These are phyloP conservation scores for Perccottus glenii DNA, from an alignment of 2,113 vertebrate species.

Conservation along the genomic window DNA sequence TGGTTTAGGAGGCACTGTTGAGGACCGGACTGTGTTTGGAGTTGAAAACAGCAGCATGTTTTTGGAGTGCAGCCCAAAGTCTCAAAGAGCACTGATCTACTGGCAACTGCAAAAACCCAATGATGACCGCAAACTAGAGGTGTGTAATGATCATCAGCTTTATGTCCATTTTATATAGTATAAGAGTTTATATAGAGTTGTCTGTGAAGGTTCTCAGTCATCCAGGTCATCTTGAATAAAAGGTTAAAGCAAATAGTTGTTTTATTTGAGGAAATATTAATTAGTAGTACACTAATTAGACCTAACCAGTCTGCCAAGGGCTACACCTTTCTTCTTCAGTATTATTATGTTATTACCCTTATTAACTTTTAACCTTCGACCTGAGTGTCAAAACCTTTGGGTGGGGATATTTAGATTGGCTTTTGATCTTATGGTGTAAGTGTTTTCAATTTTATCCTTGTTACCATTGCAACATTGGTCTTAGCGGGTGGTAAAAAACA, in stretches of 20 bases:
- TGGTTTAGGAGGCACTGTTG: constrained; percentile 80
- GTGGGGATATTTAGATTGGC: constrained; percentile 45
- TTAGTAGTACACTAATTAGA: constrained; percentile 19
- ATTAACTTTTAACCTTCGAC: constrained; percentile 35
- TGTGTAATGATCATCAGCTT: constrained; percentile 54
- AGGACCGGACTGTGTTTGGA: constrained; percentile 93
- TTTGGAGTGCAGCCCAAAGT: constrained; percentile 96
- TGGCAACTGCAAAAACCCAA: constrained; percentile 95
- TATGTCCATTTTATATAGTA: neutral
- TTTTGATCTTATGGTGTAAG: constrained; percentile 31
- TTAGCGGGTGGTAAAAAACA: neutral
- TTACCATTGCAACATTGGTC: constrained; percentile 31
- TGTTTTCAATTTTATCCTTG: neutral
- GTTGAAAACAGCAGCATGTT: constrained; percentile 99
- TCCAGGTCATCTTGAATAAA: no score
- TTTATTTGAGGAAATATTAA: neutral
- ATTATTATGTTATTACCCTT: constrained; percentile 24
- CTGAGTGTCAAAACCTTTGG: constrained; percentile 5
- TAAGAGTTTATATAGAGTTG: neutral
- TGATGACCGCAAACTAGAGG: constrained; percentile 92
- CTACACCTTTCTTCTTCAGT: constrained; percentile 11
- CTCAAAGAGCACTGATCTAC: constrained; percentile 89
- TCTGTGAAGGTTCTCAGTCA: no score
- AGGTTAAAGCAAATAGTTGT: no score
- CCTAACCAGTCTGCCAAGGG: constrained; percentile 3